Evolutionary conservation across 2,113 vertebrate genomes (phyloP).

Genomic region (Lepus americanus): DNA sequence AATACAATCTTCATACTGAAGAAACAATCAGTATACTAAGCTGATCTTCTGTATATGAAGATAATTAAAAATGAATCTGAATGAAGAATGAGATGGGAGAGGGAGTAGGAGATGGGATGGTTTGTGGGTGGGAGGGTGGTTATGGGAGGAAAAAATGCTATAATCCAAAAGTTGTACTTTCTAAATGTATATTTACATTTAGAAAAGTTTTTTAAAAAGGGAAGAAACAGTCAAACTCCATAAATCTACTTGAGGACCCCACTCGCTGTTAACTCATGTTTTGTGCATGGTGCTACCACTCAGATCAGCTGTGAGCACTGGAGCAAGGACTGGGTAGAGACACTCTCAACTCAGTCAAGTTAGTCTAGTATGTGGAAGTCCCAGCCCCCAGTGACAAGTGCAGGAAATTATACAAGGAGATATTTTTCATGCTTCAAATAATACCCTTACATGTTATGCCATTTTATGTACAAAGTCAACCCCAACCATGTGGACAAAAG

Average conservation of each 20-base stretch:
- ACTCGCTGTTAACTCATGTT: neutral
- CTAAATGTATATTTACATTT: no score
- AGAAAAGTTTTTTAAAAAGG: no score
- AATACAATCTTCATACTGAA: no score
- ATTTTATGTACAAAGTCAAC: neutral
- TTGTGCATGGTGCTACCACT: neutral
- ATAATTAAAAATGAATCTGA: no score
- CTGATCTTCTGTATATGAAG: no score
- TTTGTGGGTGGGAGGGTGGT: no score
- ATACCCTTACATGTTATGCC: no score
- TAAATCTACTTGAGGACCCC: neutral
- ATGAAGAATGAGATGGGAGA: no score
- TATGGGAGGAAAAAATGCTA: no score
- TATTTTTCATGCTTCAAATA: neutral
- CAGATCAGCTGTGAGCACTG: neutral
- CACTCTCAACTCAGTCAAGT: neutral
- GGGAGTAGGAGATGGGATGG: no score
- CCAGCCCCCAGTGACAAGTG: neutral
- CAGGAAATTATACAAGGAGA: neutral
- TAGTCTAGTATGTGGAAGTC: neutral
- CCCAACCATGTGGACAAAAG: neutral
- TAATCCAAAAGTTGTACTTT: no score
- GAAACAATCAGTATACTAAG: neutral
- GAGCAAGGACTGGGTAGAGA: neutral
- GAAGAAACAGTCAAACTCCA: neutral